Conservation (phyloP, 2,888 invertebrate genomes). For the Apamea anceps region DNA sequence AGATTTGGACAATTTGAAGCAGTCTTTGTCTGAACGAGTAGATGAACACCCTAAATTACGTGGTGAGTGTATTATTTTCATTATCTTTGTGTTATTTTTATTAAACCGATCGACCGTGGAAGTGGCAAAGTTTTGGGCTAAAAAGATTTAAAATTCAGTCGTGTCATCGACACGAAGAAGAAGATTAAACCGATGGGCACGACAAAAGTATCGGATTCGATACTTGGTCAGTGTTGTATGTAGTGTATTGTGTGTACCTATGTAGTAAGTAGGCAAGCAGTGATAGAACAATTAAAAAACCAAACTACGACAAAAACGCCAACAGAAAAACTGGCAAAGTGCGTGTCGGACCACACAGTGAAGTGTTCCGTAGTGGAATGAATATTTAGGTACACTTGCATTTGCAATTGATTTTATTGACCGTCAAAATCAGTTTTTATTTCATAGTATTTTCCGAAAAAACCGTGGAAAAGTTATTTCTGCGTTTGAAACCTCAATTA, state of each 20-base stretch:
- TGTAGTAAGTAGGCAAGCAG: too few relatives aligned
- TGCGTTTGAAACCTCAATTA: neutral
- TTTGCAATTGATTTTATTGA: too few relatives aligned
- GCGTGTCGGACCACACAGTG: neutral
- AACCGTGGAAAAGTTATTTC: neutral
- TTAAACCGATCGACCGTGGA: neutral
- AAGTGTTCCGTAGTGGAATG: neutral
- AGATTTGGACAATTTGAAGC: slow-evolving; percentile 57
- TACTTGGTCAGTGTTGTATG: neutral
- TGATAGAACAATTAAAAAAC: neutral
- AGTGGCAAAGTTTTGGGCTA: too few relatives aligned
- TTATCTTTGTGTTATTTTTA: neutral
- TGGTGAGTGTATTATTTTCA: slow-evolving; percentile 68
- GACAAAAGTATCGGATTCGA: neutral
- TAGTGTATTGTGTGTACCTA: too few relatives aligned
- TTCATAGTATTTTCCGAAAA: neutral
- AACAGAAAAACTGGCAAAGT: neutral
- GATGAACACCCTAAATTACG: slow-evolving; percentile 70
- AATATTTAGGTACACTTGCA: neutral
- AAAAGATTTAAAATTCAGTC: too few relatives aligned
- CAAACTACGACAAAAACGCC: neutral
- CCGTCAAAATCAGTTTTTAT: neutral
- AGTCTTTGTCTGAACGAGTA: slow-evolving; percentile 63
- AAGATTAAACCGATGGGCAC: neutral
- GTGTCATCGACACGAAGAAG: too few relatives aligned